phyloP scores from a whole-genome alignment of 2,888 invertebrate genomes.

The Acleris laterana region DNA sequence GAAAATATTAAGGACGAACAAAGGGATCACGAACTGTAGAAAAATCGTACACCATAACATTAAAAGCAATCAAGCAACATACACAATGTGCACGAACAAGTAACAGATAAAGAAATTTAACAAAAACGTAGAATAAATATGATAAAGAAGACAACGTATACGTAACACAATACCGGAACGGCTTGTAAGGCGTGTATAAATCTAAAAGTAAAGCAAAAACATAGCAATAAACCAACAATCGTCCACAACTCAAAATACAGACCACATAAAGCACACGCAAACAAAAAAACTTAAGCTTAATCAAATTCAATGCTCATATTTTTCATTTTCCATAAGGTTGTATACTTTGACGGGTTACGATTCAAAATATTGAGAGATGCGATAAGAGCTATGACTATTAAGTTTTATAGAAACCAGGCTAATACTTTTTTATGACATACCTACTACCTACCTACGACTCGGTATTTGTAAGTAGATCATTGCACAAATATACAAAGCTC shows the following conservation, averaged over 20 bases:
- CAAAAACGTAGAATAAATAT: slow-evolving; percentile 37
- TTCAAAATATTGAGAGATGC: slow-evolving; percentile 21
- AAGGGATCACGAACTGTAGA: slow-evolving; percentile 52
- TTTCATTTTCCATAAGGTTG: slow-evolving; percentile 6
- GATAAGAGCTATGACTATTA: slow-evolving; percentile 3
- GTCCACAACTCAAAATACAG: slow-evolving; percentile 3
- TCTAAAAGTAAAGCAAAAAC: slow-evolving; percentile 21
- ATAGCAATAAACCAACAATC: slow-evolving; percentile 2
- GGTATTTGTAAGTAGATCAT: neutral
- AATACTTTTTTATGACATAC: slow-evolving; percentile 16
- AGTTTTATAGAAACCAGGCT: slow-evolving; percentile 9
- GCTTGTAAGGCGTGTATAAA: slow-evolving; percentile 16
- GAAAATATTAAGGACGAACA: slow-evolving; percentile 56
- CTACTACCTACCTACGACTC: neutral
- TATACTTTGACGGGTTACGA: slow-evolving; percentile 18
- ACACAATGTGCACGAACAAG: slow-evolving; percentile 51
- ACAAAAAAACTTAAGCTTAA: slow-evolving; percentile 8
- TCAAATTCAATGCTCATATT: neutral
- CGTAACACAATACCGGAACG: slow-evolving; percentile 31
- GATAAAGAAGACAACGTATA: slow-evolving; percentile 26
- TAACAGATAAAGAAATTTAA: slow-evolving; percentile 50
- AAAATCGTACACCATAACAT: slow-evolving; percentile 48
- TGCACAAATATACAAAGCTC: slow-evolving; percentile 22
- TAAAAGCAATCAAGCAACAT: slow-evolving; percentile 48
- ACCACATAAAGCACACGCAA: slow-evolving; percentile 28